These are phyloP conservation scores for Diadegma fenestrale DNA, from an alignment of 2,888 invertebrate species.

Conservation along the genomic window DNA sequence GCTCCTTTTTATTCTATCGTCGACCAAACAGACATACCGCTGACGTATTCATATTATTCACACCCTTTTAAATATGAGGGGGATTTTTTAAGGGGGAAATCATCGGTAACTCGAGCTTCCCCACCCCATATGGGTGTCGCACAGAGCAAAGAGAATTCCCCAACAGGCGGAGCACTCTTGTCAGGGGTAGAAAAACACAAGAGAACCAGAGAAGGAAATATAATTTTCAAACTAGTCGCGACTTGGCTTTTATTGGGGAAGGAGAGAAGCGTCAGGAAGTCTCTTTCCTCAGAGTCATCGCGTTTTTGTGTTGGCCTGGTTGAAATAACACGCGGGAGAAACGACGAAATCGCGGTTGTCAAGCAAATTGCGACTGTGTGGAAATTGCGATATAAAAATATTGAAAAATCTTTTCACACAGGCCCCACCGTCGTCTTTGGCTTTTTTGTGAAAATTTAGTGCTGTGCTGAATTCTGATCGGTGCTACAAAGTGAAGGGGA, in stretches of 20 bases:
- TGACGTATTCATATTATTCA: conserved; percentile 22
- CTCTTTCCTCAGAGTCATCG: conserved; percentile 1
- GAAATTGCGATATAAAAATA: background rate
- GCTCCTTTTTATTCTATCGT: background rate
- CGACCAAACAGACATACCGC: background rate
- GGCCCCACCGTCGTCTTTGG: background rate
- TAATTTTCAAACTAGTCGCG: conserved; percentile 33
- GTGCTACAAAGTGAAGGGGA: background rate
- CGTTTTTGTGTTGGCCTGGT: background rate
- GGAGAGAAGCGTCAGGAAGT: conserved; percentile 8
- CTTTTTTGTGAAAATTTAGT: background rate
- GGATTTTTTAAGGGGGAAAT: background rate
- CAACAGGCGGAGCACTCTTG: conserved; percentile 59
- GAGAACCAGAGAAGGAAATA: conserved; percentile 18
- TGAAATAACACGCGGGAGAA: background rate
- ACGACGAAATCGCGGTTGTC: background rate
- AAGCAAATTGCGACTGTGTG: background rate
- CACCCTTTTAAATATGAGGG: conserved; percentile 38
- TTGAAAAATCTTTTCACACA: background rate
- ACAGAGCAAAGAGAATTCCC: conserved; percentile 28
- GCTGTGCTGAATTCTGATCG: background rate
- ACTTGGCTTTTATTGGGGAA: conserved; percentile 20
- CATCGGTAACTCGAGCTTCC: background rate
- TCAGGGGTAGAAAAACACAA: conserved; percentile 37
- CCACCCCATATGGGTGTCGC: conserved; percentile 47